phyloP scores from a whole-genome alignment of 2,888 invertebrate species.

The Bugula neritina region DNA sequence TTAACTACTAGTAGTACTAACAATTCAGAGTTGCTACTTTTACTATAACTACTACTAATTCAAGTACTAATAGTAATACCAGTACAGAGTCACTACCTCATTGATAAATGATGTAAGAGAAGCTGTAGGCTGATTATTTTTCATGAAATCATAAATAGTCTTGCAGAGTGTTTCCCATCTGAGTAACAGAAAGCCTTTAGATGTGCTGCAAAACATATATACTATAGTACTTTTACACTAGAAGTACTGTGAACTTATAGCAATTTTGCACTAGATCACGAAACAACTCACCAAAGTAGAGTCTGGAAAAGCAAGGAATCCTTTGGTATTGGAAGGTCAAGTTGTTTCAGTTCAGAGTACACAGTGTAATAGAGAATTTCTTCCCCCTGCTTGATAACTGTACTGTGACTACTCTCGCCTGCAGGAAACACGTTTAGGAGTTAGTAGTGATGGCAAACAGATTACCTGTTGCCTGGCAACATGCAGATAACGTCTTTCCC shows the following conservation, averaged over 20 bases:
- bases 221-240: neutral
- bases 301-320: neutral
- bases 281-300: constrained; percentile 21
- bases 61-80: too few species aligned
- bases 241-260: neutral
- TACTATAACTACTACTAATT: too few species aligned
- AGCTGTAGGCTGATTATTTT: neutral
- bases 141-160: neutral
- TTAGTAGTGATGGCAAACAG: too few species aligned
- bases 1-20: too few species aligned
- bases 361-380: neutral
- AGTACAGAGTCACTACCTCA: neutral
- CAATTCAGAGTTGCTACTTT: too few species aligned
- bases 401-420: constrained; percentile 15
- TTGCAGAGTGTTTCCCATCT: constrained; percentile 21
- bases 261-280: too few species aligned
- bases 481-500: too few species aligned
- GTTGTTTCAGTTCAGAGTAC: neutral
- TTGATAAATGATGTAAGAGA: neutral
- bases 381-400: neutral
- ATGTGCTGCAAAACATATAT: neutral
- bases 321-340: neutral
- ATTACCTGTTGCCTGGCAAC: too few species aligned
- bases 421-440: too few species aligned
- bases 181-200: constrained; percentile 1